Percentiles rank a stretch among this genome's conserved stretches.
Conservation (phyloP, 2,113 vertebrate genomes). For the Cryptotis parvus region DNA sequence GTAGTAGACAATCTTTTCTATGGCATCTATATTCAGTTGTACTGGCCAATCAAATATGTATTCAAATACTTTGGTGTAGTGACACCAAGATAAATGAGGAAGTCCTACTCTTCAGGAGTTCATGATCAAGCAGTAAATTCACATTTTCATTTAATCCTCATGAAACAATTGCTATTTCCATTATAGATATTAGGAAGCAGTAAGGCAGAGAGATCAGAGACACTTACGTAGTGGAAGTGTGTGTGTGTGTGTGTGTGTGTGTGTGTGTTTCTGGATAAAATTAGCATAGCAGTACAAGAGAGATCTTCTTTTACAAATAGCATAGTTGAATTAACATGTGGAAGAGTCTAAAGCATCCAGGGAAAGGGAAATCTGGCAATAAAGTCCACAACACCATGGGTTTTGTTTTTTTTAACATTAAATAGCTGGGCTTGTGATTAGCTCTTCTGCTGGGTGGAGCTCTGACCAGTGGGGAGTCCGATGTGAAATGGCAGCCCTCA, state of each 20-base stretch:
- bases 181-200: slow-evolving; percentile 51
- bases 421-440: too few species aligned
- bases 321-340: not conserved
- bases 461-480: too few species aligned
- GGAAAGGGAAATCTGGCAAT: not conserved
- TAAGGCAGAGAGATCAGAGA: not conserved
- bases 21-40: not conserved
- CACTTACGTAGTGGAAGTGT: not conserved
- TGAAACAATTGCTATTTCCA: not conserved
- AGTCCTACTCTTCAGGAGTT: not conserved
- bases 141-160: not conserved
- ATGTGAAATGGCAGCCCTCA: too few species aligned
- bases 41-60: not conserved
- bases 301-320: not conserved
- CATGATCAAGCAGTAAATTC: not conserved
- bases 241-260: not conserved
- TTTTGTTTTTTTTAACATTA: slow-evolving; percentile 34
- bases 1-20: not conserved
- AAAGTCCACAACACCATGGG: not conserved
- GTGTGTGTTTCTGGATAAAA: not conserved
- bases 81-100: not conserved
- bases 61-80: slow-evolving; percentile 14
- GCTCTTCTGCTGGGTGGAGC: too few species aligned
- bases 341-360: not conserved
- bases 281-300: not conserved